Evolutionary conservation across 2,113 vertebrate genomes (phyloP), one percentile per base, ranked within the genome.

Genomic region (Oenanthe melanoleuca): DNA sequence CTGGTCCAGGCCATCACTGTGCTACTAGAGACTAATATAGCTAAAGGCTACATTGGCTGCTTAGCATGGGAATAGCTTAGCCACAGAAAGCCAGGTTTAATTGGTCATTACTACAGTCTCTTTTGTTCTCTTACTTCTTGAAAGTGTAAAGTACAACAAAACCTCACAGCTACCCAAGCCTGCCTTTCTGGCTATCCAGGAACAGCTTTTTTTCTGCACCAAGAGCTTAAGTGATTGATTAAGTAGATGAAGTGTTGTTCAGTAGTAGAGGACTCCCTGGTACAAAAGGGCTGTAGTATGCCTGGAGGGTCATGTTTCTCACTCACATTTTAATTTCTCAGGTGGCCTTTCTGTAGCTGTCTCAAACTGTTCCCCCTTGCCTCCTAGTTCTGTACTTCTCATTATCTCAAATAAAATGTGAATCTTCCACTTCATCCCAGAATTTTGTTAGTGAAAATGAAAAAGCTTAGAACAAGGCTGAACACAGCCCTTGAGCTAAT

Each of bases 21-120:
- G 60, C 72, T 81, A 11, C 40, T 55, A 34, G 26, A 80, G 38
- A 82, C 34, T 71, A 67, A 67, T 29, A 71, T 23, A 88, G 69
- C 88, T 74, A 86, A 75, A 84, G 82, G 86, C 67, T 74, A 86
- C 80, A 14, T 5, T 34, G 60, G 42, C 82, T 84, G 52, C 60
- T 94, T 80, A 79, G 88, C 53, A 75, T 38, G 49, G 88, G 67
- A 93, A 88, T 65, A 90, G 77, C 60, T 74, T 29, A 88, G 88
- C 60, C 56, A 77, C 64, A 73, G 64, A 86, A 80, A 93, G 40
- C 29, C 69, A 74, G 23, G 45, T 75, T 81, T 93, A 92, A 94
- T 84, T 94, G 92, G 86, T 81, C 69, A 92, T 95, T 94, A 89
- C 38, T 13, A 0, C 24, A 63, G 64, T 7, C 42, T 52, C 61